A percentile compares a stretch with the other conserved stretches of the same genome.
Evolutionary conservation across 2,113 vertebrate genomes (phyloP).

Genomic region (Saccopteryx bilineata): DNA sequence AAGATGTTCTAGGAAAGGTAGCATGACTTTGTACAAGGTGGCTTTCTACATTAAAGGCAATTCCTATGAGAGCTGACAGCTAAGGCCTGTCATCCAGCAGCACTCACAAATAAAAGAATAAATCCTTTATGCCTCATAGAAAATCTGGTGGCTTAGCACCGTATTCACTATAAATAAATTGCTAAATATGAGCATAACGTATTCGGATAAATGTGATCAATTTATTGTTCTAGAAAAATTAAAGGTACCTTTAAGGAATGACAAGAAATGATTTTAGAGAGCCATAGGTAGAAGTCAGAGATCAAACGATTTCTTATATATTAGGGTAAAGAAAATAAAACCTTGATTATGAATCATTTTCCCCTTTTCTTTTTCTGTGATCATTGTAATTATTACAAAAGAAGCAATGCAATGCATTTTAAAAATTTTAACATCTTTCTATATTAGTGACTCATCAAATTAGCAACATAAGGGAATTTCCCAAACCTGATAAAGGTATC

Average conservation of each 20-base stretch:
- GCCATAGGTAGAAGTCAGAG: background rate
- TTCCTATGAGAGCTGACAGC: background rate
- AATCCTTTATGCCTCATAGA: background rate
- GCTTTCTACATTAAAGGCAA: background rate
- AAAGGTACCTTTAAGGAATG: background rate
- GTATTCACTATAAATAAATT: background rate
- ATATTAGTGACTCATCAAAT: background rate
- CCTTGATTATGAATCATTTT: background rate
- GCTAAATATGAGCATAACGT: background rate
- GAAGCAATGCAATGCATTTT: background rate
- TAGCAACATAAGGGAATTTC: background rate
- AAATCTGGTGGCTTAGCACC: background rate
- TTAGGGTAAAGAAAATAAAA: slow-evolving; percentile 24
- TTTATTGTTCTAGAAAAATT: background rate
- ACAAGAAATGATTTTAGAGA: background rate
- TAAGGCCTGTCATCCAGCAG: background rate
- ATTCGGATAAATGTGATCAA: background rate
- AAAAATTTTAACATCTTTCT: background rate
- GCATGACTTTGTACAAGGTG: background rate
- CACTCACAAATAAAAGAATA: background rate
- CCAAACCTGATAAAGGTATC: background rate
- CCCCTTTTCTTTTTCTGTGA: background rate
- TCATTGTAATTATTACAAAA: background rate
- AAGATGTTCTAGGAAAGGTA: background rate
- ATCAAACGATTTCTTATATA: background rate